Base-by-base conservation (phyloP, 2,888 invertebrate species). In the Chrysolina americana region DNA sequence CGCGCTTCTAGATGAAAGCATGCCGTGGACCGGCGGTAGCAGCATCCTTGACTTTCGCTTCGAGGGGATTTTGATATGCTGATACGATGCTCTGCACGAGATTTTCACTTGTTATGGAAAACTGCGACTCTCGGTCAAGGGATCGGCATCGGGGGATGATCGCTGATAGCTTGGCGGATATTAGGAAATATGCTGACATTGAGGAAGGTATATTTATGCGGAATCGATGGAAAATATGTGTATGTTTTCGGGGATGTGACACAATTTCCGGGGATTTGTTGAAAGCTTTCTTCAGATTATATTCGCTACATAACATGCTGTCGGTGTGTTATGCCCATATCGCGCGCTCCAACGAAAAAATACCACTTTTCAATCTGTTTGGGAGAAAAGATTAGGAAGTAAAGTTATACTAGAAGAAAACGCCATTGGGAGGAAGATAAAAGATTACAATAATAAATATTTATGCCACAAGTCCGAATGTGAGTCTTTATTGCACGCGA, bases 1-100 rank as follows among this genome's bases (percentile, higher is more conserved):
- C 79, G 81, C 80, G 81, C 78, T 78, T 70, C 53, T 53, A 66
- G 70, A 71, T 65, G 41, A 56, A 69, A 63, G 70, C 64, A 66
- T 65, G 68, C 68, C 68, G 59, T 66, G 75, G 75, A 72, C 72
- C 75, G 62, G 68, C 69, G 70, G 69, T 68, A 74, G 66, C 75
- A 66, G 69, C 70, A 70, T 75, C 72, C 72, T 59, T 65, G 75
- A 72, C 71, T 75, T 65, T 48, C 69, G 75, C 65, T 69, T 44
- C 63, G 64, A 28, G 65, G n/a, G 48, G 41, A 71, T 68, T 66
- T 62, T 65, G 69, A 69, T 48, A 71, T 59, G 59, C 59, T 36
- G 59, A 59, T 59, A 59, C 36, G 59, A 15, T 28, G 53, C 15
- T 53, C 21, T 11, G 53, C 53, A 21, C 5, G 13, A 21, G 53